These are phyloP conservation scores for Andrena bucephala DNA, from an alignment of 2,888 invertebrate species.

Conservation along the genomic window DNA sequence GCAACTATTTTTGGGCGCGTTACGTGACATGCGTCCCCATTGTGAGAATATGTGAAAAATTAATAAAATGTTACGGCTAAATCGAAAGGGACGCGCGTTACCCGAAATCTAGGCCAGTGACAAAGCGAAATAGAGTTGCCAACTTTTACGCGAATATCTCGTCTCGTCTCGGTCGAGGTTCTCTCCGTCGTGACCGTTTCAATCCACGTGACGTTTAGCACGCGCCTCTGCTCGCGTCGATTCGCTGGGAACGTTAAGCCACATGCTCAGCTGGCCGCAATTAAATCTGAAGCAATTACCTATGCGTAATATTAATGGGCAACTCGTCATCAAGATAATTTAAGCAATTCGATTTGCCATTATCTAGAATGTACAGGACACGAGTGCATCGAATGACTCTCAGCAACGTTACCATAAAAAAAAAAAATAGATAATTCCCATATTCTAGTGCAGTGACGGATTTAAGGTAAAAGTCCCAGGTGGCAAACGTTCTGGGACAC, in stretches of 20 bases:
- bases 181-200: not conserved
- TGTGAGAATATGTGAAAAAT: not conserved
- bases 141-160: constrained; percentile 36
- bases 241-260: not conserved
- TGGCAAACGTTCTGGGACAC: no score
- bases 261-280: not conserved
- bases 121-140: constrained; percentile 25
- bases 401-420: not conserved
- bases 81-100: not conserved
- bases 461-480: no score
- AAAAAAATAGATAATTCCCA: not conserved
- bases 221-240: not conserved
- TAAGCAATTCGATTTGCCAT: not conserved
- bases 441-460: no score
- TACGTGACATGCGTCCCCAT: no score
- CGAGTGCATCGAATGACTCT: not conserved
- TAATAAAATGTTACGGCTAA: not conserved
- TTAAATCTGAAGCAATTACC: not conserved
- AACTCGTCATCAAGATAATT: not conserved
- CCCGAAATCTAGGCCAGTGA: constrained; percentile 30
- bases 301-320: not conserved
- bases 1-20: no score
- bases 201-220: not conserved
- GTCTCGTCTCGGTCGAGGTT: constrained; percentile 19
- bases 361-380: no score